These are phyloP conservation scores for Rhinella marina DNA, from an alignment of 2,797 vertebrate genomes.

Conservation along the genomic window DNA sequence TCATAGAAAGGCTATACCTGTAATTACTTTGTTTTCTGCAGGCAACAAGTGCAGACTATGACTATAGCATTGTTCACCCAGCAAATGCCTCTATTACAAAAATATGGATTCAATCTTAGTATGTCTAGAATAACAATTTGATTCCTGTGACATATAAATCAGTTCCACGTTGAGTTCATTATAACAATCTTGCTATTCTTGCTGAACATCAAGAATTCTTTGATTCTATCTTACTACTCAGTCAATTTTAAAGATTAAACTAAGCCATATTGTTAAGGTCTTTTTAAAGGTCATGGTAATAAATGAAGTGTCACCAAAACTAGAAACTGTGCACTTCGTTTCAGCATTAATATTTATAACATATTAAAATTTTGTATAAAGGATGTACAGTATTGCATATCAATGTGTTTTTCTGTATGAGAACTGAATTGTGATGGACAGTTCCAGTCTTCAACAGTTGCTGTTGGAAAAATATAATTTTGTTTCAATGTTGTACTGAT, in stretches of 20 bases:
- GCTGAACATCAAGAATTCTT: constrained; percentile 41
- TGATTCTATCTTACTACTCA: constrained; percentile 37
- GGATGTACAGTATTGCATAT: constrained; percentile 13
- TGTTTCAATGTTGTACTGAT: not conserved
- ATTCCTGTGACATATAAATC: constrained; percentile 23
- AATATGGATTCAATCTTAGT: constrained; percentile 34
- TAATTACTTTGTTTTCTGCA: too few species aligned
- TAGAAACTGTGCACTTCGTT: constrained; percentile 13
- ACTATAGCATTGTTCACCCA: not conserved
- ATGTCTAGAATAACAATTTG: constrained; percentile 19
- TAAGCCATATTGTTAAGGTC: constrained; percentile 44
- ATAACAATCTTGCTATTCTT: constrained; percentile 29
- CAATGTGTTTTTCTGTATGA: constrained; percentile 15
- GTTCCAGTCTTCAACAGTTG: not conserved
- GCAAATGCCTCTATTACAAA: not conserved
- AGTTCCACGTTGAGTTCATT: constrained; percentile 21
- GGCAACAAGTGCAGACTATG: not conserved
- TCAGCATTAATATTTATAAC: constrained; percentile 42
- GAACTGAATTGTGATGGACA: not conserved
- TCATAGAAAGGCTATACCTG: not conserved
- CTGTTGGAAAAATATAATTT: not conserved
- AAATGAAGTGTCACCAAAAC: constrained; percentile 45
- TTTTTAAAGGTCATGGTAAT: constrained; percentile 43
- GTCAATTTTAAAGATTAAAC: constrained; percentile 41
- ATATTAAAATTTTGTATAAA: constrained; percentile 34